Evolutionary conservation across 2,797 vertebrate genomes (phyloP).

Genomic region (Peromyscus attwateri): DNA sequence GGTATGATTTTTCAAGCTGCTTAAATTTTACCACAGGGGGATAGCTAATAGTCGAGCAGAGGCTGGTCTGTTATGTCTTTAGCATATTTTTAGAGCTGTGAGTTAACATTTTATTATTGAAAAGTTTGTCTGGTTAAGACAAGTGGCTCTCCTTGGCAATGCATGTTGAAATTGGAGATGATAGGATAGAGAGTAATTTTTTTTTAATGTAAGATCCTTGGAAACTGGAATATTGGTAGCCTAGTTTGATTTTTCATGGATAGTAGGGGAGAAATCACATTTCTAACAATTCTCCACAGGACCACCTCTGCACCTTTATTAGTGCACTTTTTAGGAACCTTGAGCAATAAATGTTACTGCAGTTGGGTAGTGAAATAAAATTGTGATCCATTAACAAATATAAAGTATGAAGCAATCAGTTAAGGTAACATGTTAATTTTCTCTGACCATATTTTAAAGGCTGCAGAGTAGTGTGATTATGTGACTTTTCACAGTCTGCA

Average conservation of each 20-base stretch:
- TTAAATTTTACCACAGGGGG: not conserved
- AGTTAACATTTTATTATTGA: constrained; percentile 46
- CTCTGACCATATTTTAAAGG: constrained; percentile 54
- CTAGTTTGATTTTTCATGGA: constrained; percentile 61
- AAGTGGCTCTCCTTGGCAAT: constrained; percentile 22
- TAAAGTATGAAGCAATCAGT: constrained; percentile 9
- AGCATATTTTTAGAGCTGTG: constrained; percentile 33
- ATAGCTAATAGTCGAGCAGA: constrained; percentile 17
- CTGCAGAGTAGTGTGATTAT: constrained; percentile 25
- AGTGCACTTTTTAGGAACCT: constrained; percentile 45
- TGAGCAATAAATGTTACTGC: constrained; percentile 11
- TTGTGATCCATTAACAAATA: constrained; percentile 42
- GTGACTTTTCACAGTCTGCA: constrained; percentile 47
- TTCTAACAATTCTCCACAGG: not conserved
- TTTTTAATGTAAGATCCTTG: not conserved
- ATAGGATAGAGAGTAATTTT: not conserved
- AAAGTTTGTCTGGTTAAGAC: constrained; percentile 26
- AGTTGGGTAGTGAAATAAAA: not conserved
- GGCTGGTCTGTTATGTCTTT: constrained; percentile 36
- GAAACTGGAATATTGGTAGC: constrained; percentile 45
- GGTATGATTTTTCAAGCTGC: not conserved
- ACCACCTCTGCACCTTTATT: not conserved
- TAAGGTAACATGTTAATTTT: constrained; percentile 31
- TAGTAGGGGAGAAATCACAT: constrained; percentile 33
- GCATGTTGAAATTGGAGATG: constrained; percentile 34